phyloP scores from a whole-genome alignment of 2,888 invertebrate species.

The Icerya purchasi region DNA sequence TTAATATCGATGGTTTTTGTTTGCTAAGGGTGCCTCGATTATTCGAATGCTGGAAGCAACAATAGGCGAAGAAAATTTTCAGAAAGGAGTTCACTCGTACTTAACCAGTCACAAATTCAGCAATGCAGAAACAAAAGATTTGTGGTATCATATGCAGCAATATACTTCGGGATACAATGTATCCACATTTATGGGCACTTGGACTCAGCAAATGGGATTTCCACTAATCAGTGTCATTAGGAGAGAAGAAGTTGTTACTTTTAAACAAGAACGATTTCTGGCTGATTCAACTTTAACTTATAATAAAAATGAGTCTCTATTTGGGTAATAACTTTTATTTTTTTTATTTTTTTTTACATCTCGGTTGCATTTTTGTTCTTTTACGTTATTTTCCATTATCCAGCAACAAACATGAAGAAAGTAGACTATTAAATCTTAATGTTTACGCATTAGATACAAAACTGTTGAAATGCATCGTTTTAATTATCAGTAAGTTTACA shows the following conservation, averaged over 20 bases:
- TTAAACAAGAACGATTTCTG: constrained; percentile 56
- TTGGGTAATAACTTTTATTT: too few species aligned
- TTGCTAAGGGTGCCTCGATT: constrained; percentile 34
- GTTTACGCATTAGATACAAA: too few species aligned
- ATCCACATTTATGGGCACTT: constrained; percentile 45
- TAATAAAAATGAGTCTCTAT: constrained; percentile 27
- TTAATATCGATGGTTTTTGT: too few species aligned
- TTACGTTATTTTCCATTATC: too few species aligned
- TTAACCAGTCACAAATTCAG: constrained; percentile 41
- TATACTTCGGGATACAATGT: constrained; percentile 24
- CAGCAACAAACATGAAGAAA: too few species aligned
- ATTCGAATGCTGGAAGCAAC: constrained; percentile 73
- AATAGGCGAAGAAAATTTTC: constrained; percentile 47
- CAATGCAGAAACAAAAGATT: constrained; percentile 61
- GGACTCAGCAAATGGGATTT: constrained; percentile 74
- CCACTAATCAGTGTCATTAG: constrained; percentile 44
- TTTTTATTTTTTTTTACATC: too few species aligned
- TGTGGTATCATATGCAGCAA: constrained; percentile 42
- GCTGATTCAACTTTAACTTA: constrained; percentile 33
- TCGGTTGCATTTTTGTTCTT: too few species aligned
- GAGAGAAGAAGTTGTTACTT: constrained; percentile 26
- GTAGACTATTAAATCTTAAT: too few species aligned
- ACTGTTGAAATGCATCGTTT: too few species aligned
- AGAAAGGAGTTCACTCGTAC: constrained; percentile 48
- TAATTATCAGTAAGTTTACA: too few species aligned